Conservation (phyloP, 2,888 invertebrate genomes). For the Bellardia pandia region DNA sequence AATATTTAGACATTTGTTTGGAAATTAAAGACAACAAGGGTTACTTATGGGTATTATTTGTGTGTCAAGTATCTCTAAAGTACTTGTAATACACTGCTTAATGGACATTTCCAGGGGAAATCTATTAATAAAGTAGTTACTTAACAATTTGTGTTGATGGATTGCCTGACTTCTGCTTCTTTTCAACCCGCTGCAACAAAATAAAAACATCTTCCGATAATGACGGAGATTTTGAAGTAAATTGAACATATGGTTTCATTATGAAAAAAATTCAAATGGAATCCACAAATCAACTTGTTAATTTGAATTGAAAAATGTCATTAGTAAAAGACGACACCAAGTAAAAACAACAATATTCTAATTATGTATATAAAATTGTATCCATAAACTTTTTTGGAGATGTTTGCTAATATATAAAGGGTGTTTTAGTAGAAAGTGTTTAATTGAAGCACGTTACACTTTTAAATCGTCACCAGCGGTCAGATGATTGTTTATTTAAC, state of each 20-base stretch:
- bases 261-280: slow-evolving; percentile 7
- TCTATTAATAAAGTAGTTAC: slow-evolving; percentile 54
- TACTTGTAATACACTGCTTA: slow-evolving; percentile 49
- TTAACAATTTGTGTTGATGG: slow-evolving; percentile 47
- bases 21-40: slow-evolving; percentile 50
- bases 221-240: neutral
- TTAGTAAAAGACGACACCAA: neutral
- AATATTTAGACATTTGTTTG: slow-evolving; percentile 64
- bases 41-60: slow-evolving; percentile 36
- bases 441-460: too few species aligned
- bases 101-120: slow-evolving; percentile 48
- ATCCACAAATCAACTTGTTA: slow-evolving; percentile 23
- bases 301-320: slow-evolving; percentile 29
- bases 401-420: too few species aligned
- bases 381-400: too few species aligned
- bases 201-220: slow-evolving; percentile 11
- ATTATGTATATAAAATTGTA: too few species aligned
- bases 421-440: too few species aligned
- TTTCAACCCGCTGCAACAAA: neutral
- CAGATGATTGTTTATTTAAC: too few species aligned
- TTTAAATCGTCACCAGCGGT: too few species aligned
- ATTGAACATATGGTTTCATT: slow-evolving; percentile 58
- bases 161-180: slow-evolving; percentile 25
- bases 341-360: neutral
- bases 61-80: slow-evolving; percentile 58